phyloP scores from a whole-genome alignment of 1,140 invertebrate species.

The Macrosteles quadrilineatus region DNA sequence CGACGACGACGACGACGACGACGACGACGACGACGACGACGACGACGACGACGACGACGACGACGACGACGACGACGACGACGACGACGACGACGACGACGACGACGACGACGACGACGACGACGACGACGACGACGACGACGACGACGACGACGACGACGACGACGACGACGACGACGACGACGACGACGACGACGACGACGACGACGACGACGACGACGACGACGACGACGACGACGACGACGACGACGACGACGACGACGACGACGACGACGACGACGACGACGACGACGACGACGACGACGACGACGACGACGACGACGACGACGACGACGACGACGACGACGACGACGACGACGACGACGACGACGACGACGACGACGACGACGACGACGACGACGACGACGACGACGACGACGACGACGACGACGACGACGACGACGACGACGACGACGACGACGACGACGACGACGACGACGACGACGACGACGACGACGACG shows the following conservation, averaged over 20 bases:
- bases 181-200: not conserved
- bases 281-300: not conserved
- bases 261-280: not conserved
- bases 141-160: not conserved
- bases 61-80: not conserved
- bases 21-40: conserved; percentile 1
- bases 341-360: conserved; percentile 11
- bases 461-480: conserved; percentile 4
- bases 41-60: conserved; percentile 1
- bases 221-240: conserved; percentile 3
- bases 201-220: not conserved
- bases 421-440: conserved; percentile 3
- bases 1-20: not conserved
- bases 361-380: not conserved
- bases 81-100: not conserved
- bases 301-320: conserved; percentile 1
- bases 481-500: conserved; percentile 1
- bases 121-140: not conserved
- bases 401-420: not conserved
- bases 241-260: conserved; percentile 4
- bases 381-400: not conserved
- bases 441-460: not conserved
- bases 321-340: not conserved
- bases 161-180: not conserved
- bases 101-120: not conserved